Evolutionary conservation across 2,888 invertebrate species (phyloP).

Genomic region (Leptinotarsa rubiginosa): DNA sequence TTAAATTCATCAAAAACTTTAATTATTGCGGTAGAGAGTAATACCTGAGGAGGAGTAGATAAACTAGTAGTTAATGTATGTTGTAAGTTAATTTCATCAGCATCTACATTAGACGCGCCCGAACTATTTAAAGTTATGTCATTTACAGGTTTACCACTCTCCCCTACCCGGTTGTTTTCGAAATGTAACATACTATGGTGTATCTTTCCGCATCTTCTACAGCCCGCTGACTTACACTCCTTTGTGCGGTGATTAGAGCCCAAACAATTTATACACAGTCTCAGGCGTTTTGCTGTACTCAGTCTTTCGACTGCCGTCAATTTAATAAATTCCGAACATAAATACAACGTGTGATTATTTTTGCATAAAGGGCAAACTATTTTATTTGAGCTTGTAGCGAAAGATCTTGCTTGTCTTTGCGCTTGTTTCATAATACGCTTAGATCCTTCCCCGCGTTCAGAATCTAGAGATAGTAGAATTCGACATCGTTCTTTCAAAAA

Average conservation of each 20-base stretch:
- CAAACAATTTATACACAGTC: constrained; percentile 23
- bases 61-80: neutral
- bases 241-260: constrained; percentile 13
- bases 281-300: neutral
- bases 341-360: constrained; percentile 15
- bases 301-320: neutral
- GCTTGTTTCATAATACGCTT: neutral
- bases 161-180: neutral
- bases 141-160: neutral
- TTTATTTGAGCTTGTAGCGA: constrained; percentile 15
- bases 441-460: neutral
- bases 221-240: constrained; percentile 10
- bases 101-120: neutral
- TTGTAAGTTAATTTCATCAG: neutral
- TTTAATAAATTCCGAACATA: constrained; percentile 15
- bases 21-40: constrained; percentile 9
- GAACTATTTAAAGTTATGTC: neutral
- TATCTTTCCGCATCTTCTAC: constrained; percentile 1
- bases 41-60: neutral
- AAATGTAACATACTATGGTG: constrained; percentile 24
- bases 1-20: neutral
- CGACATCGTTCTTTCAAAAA: constrained; percentile 4
- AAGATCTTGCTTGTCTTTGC: constrained; percentile 1
- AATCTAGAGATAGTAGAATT: neutral
- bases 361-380: constrained; percentile 16